These are phyloP conservation scores for Silurus glanis DNA, from an alignment of 2,113 vertebrate species.

Conservation along the genomic window DNA sequence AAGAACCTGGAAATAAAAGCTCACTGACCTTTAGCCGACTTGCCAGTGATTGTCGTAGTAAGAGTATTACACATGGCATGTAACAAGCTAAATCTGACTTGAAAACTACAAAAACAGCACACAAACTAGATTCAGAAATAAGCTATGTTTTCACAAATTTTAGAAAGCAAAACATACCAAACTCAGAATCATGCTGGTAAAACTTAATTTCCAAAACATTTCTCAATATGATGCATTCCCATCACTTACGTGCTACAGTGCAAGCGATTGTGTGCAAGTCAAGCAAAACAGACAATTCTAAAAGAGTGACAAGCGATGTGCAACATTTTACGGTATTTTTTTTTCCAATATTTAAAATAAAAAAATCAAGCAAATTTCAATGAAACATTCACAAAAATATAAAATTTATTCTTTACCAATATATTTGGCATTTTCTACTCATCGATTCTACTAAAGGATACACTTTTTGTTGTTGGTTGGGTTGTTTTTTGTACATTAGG, in stretches of 20 bases:
- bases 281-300: neutral
- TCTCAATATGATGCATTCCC: neutral
- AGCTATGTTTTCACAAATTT: neutral
- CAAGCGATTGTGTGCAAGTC: no score
- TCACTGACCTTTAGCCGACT: neutral
- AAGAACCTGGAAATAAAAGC: slow-evolving; percentile 3
- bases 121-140: neutral
- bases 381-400: neutral
- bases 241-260: neutral
- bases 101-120: neutral
- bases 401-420: neutral
- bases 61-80: neutral
- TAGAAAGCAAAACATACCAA: neutral
- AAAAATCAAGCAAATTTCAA: neutral
- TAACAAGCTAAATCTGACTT: neutral
- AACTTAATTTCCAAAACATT: neutral
- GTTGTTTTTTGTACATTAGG: neutral
- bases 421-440: neutral
- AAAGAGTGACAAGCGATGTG: neutral
- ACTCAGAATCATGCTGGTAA: neutral
- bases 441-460: neutral
- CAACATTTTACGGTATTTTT: neutral
- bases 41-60: neutral
- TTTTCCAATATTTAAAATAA: neutral
- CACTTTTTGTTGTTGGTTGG: neutral